Evolutionary conservation across 2,797 vertebrate species (phyloP), one percentile per base, ranked within the genome.

Genomic region (Sebastes dallii): DNA sequence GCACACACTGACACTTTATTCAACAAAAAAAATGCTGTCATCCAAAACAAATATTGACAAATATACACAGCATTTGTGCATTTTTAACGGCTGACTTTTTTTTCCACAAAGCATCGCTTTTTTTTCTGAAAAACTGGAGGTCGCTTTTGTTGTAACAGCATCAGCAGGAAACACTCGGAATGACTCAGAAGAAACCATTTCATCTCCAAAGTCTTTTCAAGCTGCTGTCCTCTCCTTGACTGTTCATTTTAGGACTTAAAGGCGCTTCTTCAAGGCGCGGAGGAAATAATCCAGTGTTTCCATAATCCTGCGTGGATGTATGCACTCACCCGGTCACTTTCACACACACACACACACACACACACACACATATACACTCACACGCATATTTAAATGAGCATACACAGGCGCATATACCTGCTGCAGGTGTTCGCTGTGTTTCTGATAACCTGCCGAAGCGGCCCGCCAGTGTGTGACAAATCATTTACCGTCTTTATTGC

Each of bases 201-300:
- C 29, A 75, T 80, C 56, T 70, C 46, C 24, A 59, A 14, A 5
- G 69, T 72, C 25, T 64, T 84, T 78, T 73, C 46, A 66, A 87
- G 81, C 81, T 34, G 73, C 86, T 82, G 88, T 91, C 90, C 86
- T 91, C 80, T 93, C 81, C 85, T 89, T 89, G 86, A 89, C 86
- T 91, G 73, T 72, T 83, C 86, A 71, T 88, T 88, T 80, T 73
- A 70, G 88, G 91, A 92, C 85, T 92, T 87, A 81, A 78, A 88
- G 52, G 58, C 72, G 77, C 72, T 88, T 80, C 85, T 83, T 82
- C 66, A 56, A 89, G 78, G 50, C 34, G 11, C 11, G 0, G 36
- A 81, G 76, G 72, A 84, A 87, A 89, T 93, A 92, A 94, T 93
- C 92, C 91, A 89, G 70, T 86, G 81, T 89, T 92, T 87, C 83